Conservation (phyloP, 2,797 vertebrate genomes). For the Megalops cyprinoides region DNA sequence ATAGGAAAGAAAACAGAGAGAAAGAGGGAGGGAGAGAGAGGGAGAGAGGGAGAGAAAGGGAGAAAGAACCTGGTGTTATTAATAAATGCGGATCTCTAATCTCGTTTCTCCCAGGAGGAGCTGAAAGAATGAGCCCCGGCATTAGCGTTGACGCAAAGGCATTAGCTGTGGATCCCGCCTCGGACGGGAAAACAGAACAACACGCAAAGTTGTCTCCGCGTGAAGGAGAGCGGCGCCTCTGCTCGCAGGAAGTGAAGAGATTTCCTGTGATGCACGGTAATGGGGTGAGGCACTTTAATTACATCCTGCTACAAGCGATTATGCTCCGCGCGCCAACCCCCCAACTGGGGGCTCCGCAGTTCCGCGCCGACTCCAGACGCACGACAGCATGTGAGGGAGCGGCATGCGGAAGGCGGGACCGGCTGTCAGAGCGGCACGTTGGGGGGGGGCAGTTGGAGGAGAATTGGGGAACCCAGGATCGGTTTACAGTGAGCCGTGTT, state of each 20-base stretch:
- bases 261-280: conserved; percentile 10
- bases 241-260: conserved; percentile 14
- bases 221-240: conserved; percentile 19
- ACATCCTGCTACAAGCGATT: conserved; percentile 24
- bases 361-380: background rate
- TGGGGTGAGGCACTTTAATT: conserved; percentile 31
- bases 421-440: background rate
- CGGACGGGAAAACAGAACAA: background rate
- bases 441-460: background rate
- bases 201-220: background rate
- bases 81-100: background rate
- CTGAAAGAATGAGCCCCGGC: background rate
- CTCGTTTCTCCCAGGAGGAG: background rate
- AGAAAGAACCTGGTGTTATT: background rate
- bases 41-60: background rate
- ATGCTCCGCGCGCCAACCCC: background rate
- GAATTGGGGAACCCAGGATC: background rate
- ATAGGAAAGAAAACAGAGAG: too few relatives aligned
- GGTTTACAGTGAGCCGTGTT: background rate
- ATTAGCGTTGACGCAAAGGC: background rate
- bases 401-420: too few relatives aligned
- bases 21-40: background rate
- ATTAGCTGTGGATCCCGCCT: background rate
- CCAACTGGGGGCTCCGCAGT: background rate
- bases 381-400: background rate